These are phyloP conservation scores for Microtus montanus DNA, from an alignment of 2,113 vertebrate species.

Conservation along the genomic window DNA sequence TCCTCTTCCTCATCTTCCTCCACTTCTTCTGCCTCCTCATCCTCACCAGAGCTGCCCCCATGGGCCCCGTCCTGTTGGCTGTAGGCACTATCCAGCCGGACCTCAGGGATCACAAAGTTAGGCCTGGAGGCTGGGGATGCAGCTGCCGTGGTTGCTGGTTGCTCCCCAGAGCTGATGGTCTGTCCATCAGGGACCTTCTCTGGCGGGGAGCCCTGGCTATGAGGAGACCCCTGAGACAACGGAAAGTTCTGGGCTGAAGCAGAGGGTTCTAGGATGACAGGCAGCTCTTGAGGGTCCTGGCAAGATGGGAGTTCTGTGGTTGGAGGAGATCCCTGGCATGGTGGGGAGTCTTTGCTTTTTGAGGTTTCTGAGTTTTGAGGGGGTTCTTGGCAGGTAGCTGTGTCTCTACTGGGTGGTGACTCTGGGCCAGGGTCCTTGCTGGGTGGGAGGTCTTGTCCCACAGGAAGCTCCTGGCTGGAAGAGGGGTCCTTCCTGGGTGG, in stretches of 20 bases:
- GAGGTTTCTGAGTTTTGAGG: neutral
- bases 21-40: slow-evolving; percentile 85
- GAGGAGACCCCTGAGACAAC: neutral
- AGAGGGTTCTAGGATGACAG: slow-evolving; percentile 22
- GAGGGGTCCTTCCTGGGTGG: slow-evolving; percentile 43
- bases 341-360: neutral
- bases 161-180: neutral
- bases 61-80: slow-evolving; percentile 80
- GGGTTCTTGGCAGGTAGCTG: slow-evolving; percentile 3
- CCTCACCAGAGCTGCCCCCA: slow-evolving; percentile 83
- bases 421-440: slow-evolving; percentile 49
- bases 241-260: slow-evolving; percentile 5
- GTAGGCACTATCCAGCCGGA: slow-evolving; percentile 92
- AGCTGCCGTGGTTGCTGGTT: neutral
- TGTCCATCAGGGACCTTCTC: neutral
- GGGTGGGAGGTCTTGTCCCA: neutral
- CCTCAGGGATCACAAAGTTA: slow-evolving; percentile 92
- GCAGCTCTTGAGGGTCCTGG: slow-evolving; percentile 43
- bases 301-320: slow-evolving; percentile 32
- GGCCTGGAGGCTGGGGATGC: slow-evolving; percentile 69
- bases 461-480: neutral
- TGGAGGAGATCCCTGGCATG: slow-evolving; percentile 4
- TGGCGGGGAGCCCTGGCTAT: neutral
- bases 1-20: slow-evolving; percentile 87
- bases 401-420: neutral